phyloP scores from a whole-genome alignment of 2,113 vertebrate species.

The Felis chaus region DNA sequence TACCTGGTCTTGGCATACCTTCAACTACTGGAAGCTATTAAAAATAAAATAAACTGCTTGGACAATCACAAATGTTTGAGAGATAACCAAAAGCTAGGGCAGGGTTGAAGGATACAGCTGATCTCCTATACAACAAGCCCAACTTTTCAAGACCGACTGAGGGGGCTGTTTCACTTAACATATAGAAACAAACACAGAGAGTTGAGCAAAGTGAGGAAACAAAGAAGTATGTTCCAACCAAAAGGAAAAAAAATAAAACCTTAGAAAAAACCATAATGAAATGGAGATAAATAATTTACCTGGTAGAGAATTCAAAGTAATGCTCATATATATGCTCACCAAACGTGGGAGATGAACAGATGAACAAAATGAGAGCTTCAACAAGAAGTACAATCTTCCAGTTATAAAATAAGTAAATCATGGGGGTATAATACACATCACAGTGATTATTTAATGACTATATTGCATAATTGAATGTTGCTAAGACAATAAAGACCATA shows the following conservation, averaged over 20 bases:
- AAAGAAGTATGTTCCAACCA: neutral
- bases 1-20: neutral
- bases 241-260: neutral
- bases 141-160: neutral
- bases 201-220: neutral
- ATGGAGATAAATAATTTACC: neutral
- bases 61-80: neutral
- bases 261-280: neutral
- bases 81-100: neutral
- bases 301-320: neutral
- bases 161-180: neutral
- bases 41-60: neutral
- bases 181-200: neutral
- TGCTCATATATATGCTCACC: neutral
- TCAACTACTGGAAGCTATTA: neutral
- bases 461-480: neutral
- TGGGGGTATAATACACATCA: neutral
- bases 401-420: neutral
- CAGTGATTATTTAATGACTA: neutral
- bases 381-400: neutral
- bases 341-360: neutral
- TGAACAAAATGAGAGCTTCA: neutral
- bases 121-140: neutral
- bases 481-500: neutral
- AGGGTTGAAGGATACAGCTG: neutral